Conservation (phyloP, 2,888 invertebrate species). For the Muschampia plurimacula region DNA sequence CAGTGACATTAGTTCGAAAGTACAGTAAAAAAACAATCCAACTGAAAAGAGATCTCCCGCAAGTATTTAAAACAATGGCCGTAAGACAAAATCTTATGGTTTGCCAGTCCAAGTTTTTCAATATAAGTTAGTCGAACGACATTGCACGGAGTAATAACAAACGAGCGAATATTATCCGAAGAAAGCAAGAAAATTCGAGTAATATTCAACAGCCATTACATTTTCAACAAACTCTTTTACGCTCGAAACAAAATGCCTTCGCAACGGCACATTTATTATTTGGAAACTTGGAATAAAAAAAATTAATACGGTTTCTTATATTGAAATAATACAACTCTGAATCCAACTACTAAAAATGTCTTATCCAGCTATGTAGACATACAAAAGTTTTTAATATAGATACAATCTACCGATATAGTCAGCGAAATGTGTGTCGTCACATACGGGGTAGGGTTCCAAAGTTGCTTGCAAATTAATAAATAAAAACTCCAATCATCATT, state of each 20-base stretch:
- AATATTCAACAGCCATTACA: conserved; percentile 33
- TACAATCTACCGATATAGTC: no score
- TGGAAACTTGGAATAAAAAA: neutral
- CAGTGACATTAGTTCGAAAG: conserved; percentile 4
- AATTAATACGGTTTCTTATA: neutral
- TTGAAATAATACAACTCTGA: neutral
- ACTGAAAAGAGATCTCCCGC: conserved; percentile 16
- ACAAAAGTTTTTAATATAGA: no score
- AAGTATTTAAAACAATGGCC: conserved; percentile 36
- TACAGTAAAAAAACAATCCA: conserved; percentile 17
- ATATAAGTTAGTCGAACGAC: conserved; percentile 39
- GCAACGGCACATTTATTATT: conserved; percentile 19
- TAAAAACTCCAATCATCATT: neutral
- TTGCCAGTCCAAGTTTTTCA: conserved; percentile 36
- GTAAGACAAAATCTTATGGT: conserved; percentile 32
- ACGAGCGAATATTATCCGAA: conserved; percentile 30
- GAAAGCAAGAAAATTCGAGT: conserved; percentile 35
- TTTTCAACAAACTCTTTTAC: conserved; percentile 31
- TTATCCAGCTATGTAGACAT: no score
- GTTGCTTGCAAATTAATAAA: no score
- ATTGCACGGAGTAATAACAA: conserved; percentile 36
- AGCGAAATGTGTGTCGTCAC: no score
- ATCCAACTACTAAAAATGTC: neutral
- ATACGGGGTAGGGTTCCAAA: no score
- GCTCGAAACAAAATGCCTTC: conserved; percentile 14